Percentiles rank a stretch among this genome's conserved stretches.
Conservation (phyloP, 2,113 vertebrate genomes). For the Channa maculata region DNA sequence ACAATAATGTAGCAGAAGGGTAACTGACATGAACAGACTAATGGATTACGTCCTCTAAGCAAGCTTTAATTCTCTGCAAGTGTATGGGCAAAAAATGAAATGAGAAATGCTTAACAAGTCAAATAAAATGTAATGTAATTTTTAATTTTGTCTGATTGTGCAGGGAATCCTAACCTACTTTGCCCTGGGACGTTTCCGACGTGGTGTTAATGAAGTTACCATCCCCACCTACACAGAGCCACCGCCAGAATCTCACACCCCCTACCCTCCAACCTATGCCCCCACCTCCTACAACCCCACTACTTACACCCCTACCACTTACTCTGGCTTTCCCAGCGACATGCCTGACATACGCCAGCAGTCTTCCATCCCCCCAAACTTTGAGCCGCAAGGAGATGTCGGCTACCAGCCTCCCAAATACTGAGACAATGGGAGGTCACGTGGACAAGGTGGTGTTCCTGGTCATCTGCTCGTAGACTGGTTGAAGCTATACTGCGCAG, state of each 20-base stretch:
- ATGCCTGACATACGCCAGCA: constrained; percentile 84
- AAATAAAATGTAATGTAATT: neutral
- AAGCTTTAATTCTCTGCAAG: neutral
- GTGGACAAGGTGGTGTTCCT: constrained; percentile 1
- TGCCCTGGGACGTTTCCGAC: constrained; percentile 87
- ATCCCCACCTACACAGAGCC: constrained; percentile 85
- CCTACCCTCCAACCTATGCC: constrained; percentile 79
- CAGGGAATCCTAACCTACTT: constrained; percentile 87
- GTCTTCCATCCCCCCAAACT: constrained; percentile 81
- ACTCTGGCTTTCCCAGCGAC: constrained; percentile 86
- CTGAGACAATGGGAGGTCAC: constrained; percentile 73
- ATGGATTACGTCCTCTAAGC: neutral
- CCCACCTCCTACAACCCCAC: constrained; percentile 75
- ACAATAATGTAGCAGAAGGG: neutral
- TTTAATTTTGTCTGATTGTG: neutral
- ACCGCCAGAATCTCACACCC: constrained; percentile 66
- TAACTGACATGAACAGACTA: neutral
- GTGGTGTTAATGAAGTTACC: constrained; percentile 83
- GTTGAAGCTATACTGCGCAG: constrained; percentile 52
- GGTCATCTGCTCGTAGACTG: constrained; percentile 17
- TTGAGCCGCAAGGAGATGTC: constrained; percentile 66
- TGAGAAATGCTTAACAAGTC: neutral
- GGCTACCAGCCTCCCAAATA: constrained; percentile 89
- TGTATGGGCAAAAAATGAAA: neutral
- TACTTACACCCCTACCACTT: constrained; percentile 83